A percentile compares a stretch with the other conserved stretches of the same genome.
phyloP scores from a whole-genome alignment of 2,797 vertebrate genomes.

The Sarcoramphus papa region DNA sequence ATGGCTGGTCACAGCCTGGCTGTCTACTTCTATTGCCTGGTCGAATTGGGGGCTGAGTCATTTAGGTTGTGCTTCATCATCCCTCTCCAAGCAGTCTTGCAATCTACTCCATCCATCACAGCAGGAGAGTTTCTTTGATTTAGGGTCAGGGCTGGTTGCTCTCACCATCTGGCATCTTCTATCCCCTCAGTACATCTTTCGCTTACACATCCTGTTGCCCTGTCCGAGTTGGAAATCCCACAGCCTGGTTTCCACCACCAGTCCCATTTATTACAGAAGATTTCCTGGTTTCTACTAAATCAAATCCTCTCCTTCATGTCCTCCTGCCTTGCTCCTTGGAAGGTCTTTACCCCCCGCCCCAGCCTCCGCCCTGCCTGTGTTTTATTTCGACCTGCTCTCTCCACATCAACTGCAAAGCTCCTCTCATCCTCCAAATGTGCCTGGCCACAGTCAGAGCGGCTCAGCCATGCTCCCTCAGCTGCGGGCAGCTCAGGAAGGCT shows the following conservation, averaged over 20 bases:
- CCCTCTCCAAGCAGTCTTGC: not conserved
- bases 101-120: not conserved
- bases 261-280: not conserved
- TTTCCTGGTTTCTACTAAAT: not conserved
- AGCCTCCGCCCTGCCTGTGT: not conserved
- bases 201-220: accelerated
- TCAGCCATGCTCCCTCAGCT: not conserved
- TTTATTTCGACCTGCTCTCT: not conserved
- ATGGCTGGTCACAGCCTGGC: not conserved
- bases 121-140: not conserved
- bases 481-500: not conserved
- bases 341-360: not conserved
- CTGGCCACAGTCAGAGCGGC: not conserved
- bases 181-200: not conserved
- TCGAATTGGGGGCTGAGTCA: not conserved
- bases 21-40: not conserved
- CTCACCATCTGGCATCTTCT: not conserved
- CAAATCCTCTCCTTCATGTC: not conserved
- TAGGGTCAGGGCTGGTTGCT: not conserved
- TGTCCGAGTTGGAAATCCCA: not conserved
- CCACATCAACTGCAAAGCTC: not conserved
- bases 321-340: not conserved
- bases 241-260: not conserved
- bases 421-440: not conserved
- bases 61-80: not conserved